phyloP scores from a whole-genome alignment of 2,113 vertebrate species.

The Mus pahari region DNA sequence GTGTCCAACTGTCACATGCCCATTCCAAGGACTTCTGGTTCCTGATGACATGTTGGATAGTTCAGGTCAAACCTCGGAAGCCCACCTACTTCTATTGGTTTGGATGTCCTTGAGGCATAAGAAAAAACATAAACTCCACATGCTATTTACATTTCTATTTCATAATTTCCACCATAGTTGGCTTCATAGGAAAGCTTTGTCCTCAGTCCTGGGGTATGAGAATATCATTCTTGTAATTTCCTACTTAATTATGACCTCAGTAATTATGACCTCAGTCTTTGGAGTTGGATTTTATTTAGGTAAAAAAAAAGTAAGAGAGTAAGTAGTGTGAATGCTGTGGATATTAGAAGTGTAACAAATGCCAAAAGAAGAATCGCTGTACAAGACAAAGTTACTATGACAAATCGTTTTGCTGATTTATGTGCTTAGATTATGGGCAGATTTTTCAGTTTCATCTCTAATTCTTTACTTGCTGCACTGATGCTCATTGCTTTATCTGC shows the following conservation, averaged over 20 bases:
- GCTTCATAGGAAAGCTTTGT: not conserved
- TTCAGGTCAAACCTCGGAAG: not conserved
- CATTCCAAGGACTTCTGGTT: not conserved
- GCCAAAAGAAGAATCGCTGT: not conserved
- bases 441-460: not conserved
- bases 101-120: not conserved
- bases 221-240: not conserved
- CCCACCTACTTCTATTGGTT: not conserved
- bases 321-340: not conserved
- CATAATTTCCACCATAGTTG: not conserved
- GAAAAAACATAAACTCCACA: not conserved
- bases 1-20: not conserved
- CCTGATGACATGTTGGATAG: not conserved
- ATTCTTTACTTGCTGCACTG: not conserved
- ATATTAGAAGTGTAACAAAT: not conserved
- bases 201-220: not conserved
- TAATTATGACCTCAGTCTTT: not conserved
- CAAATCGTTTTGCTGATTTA: not conserved
- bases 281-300: slow-evolving; percentile 1
- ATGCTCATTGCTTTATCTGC: not conserved
- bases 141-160: not conserved
- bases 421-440: not conserved
- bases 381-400: not conserved
- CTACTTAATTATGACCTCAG: not conserved
- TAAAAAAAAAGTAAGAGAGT: slow-evolving; percentile 44